Evolutionary conservation across 2,888 invertebrate genomes (phyloP).

Genomic region (Sminthurides aquaticus): DNA sequence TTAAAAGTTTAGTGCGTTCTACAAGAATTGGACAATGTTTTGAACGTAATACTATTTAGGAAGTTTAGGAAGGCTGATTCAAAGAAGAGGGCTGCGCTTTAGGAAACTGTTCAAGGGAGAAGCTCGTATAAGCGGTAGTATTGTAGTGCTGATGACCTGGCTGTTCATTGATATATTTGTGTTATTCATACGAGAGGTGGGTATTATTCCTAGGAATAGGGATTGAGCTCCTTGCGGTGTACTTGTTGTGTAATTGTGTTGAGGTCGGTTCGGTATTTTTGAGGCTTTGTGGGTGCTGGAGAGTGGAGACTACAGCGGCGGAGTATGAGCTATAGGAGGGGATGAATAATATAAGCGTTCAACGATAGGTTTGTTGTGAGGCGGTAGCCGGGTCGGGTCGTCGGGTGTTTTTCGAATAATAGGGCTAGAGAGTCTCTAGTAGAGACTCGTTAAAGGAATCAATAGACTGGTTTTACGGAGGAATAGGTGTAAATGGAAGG

Average conservation of each 20-base stretch:
- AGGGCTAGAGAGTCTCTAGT: not conserved
- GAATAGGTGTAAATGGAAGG: not conserved
- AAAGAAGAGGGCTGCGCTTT: too few species aligned
- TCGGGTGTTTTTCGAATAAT: too few species aligned
- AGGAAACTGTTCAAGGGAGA: too few species aligned
- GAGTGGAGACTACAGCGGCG: too few species aligned
- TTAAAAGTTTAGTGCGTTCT: too few species aligned
- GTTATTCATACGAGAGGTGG: not conserved
- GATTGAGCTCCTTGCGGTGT: not conserved
- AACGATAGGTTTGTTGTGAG: not conserved
- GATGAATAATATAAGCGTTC: too few species aligned
- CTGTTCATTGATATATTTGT: not conserved
- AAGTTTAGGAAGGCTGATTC: too few species aligned
- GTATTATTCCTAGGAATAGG: too few species aligned
- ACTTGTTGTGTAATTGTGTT: not conserved
- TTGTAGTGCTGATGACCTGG: not conserved
- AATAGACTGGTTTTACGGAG: not conserved
- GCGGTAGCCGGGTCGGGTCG: not conserved
- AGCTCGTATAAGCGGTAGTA: too few species aligned
- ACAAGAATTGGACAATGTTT: too few species aligned
- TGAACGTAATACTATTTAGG: too few species aligned
- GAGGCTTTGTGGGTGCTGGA: not conserved
- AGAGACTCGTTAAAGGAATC: not conserved
- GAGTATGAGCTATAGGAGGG: too few species aligned
- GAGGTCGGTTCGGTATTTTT: not conserved